Conservation (phyloP, 2,888 invertebrate genomes). For the Lasioglossum lativentre region DNA sequence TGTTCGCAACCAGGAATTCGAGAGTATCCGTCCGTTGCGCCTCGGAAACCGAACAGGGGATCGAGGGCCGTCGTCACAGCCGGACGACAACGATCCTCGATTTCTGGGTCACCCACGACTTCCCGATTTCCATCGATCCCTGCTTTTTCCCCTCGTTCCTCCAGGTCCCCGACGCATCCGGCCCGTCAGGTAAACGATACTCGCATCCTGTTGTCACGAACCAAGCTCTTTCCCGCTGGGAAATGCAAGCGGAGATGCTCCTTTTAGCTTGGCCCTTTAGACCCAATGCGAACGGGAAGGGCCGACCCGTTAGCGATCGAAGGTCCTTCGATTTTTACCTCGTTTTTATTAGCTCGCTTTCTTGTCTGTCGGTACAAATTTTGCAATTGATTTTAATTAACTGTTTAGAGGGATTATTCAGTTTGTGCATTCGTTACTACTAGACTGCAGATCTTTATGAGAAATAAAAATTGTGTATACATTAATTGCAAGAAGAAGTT, state of each 20-base stretch:
- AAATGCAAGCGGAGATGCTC: conserved; percentile 22
- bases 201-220: conserved; percentile 40
- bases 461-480: too few relatives aligned
- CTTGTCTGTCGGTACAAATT: too few relatives aligned
- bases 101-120: conserved; percentile 13
- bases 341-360: too few relatives aligned
- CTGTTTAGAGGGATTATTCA: too few relatives aligned
- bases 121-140: conserved; percentile 10
- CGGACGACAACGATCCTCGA: background rate
- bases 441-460: too few relatives aligned
- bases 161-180: conserved; percentile 28
- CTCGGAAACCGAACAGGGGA: conserved; percentile 1
- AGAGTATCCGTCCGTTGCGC: background rate
- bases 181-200: conserved; percentile 27
- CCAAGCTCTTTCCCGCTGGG: conserved; percentile 19
- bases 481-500: too few relatives aligned
- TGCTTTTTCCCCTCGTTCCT: background rate
- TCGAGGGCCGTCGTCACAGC: background rate
- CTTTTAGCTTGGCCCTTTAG: conserved; percentile 18
- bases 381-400: too few relatives aligned
- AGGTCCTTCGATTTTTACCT: background rate
- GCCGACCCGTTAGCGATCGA: conserved; percentile 52
- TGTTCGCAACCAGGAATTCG: background rate
- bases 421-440: too few relatives aligned
- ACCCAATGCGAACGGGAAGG: conserved; percentile 12